Evolutionary conservation across 2,888 invertebrate species (phyloP).

Genomic region (Sinhomidia bicolor): DNA sequence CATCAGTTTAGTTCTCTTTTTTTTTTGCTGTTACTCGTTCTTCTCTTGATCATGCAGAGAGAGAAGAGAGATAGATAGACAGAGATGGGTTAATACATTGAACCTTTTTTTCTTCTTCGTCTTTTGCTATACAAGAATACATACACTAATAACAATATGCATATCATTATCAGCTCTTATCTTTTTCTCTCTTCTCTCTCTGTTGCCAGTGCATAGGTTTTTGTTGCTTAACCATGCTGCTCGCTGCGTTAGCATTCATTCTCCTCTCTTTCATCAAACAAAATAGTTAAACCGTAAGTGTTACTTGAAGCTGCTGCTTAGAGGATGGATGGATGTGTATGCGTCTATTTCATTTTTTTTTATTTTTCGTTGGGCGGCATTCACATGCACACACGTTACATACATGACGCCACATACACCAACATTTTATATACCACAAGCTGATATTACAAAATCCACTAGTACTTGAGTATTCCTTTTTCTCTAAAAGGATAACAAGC

Average conservation of each 20-base stretch:
- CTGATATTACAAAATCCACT: conserved; percentile 57
- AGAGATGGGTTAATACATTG: conserved; percentile 38
- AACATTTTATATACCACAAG: conserved; percentile 19
- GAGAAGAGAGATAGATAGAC: no score
- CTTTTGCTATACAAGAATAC: no score
- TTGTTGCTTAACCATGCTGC: background rate
- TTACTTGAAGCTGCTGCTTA: background rate
- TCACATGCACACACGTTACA: background rate
- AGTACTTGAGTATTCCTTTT: background rate
- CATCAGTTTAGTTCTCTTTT: background rate
- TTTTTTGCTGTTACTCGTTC: background rate
- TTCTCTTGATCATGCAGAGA: no score
- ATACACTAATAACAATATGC: conserved; percentile 39
- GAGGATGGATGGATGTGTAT: background rate
- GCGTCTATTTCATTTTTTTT: background rate
- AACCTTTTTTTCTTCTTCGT: conserved; percentile 25
- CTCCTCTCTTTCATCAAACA: conserved; percentile 23
- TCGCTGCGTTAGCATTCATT: conserved; percentile 6
- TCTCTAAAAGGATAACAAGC: conserved; percentile 12
- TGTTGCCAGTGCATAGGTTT: background rate
- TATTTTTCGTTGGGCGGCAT: background rate
- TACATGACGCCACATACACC: background rate
- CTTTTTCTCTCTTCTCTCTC: background rate
- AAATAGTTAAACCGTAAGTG: conserved; percentile 27
- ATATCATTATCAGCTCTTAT: conserved; percentile 43